Percentiles rank a stretch among this genome's conserved stretches.
phyloP scores from a whole-genome alignment of 2,888 invertebrate species.

The Ferrisia virgata region DNA sequence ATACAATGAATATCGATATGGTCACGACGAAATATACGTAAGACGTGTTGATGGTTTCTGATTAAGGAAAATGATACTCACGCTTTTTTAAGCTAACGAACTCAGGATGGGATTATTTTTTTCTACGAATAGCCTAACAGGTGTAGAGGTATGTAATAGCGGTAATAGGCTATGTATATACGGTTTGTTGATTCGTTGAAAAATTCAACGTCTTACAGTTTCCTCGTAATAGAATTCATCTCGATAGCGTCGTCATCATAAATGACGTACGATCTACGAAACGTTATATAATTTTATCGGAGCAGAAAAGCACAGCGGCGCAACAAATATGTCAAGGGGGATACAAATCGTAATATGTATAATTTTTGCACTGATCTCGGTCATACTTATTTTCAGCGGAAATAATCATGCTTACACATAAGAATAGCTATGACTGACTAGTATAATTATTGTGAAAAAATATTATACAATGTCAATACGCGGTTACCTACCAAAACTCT shows the following conservation, averaged over 20 bases:
- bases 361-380: background rate
- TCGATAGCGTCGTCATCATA: background rate
- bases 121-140: too few relatives aligned
- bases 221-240: background rate
- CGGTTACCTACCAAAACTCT: background rate
- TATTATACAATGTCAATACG: background rate
- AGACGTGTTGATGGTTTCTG: background rate
- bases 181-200: background rate
- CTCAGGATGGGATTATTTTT: too few relatives aligned
- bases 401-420: background rate
- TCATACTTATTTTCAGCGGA: background rate
- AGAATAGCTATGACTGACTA: background rate
- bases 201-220: background rate
- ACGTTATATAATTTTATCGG: background rate
- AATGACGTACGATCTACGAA: too few relatives aligned
- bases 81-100: too few relatives aligned
- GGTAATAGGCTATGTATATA: too few relatives aligned
- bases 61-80: background rate
- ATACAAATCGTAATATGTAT: background rate
- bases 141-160: too few relatives aligned
- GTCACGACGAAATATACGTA: background rate
- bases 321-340: background rate
- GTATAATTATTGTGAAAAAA: background rate
- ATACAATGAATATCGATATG: background rate
- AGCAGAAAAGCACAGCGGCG: background rate